Evolutionary conservation across 2,888 invertebrate genomes (phyloP).

Genomic region (Hydrotaea cyrtoneurina): DNA sequence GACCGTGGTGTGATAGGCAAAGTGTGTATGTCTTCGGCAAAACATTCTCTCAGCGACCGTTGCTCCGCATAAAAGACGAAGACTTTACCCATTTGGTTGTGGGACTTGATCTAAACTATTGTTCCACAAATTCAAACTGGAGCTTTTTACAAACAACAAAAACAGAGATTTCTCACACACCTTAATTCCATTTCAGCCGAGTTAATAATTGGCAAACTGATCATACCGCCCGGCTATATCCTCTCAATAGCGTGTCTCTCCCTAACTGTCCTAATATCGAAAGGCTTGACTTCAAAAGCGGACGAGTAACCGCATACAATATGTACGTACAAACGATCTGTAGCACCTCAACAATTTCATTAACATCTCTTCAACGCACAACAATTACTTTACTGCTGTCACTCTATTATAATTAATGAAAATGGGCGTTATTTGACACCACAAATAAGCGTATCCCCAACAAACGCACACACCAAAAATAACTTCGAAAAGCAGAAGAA

Average conservation of each 20-base stretch:
- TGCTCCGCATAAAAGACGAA: too few species aligned
- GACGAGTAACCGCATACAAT: too few species aligned
- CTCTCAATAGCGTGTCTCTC: not conserved
- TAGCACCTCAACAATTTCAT: not conserved
- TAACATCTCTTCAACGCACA: constrained; percentile 7
- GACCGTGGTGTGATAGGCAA: too few species aligned
- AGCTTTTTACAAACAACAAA: too few species aligned
- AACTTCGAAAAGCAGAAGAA: not conserved
- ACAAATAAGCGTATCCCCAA: constrained; percentile 30
- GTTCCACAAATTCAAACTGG: too few species aligned
- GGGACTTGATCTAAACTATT: too few species aligned
- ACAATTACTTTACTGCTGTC: not conserved
- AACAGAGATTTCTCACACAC: too few species aligned
- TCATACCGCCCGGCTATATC: not conserved
- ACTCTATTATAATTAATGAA: constrained; percentile 13
- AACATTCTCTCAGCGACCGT: too few species aligned
- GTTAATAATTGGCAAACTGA: not conserved
- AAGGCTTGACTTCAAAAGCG: constrained; percentile 8
- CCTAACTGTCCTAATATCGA: constrained; percentile 2
- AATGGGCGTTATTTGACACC: constrained; percentile 31
- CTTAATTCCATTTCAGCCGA: too few species aligned
- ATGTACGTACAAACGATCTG: not conserved
- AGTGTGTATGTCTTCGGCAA: too few species aligned
- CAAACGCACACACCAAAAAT: not conserved
- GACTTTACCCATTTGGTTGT: too few species aligned